Percentiles rank a stretch among this genome's conserved stretches.
These are phyloP conservation scores for Chlorodrepanis virens DNA, from an alignment of 2,113 vertebrate species.

Conservation along the genomic window DNA sequence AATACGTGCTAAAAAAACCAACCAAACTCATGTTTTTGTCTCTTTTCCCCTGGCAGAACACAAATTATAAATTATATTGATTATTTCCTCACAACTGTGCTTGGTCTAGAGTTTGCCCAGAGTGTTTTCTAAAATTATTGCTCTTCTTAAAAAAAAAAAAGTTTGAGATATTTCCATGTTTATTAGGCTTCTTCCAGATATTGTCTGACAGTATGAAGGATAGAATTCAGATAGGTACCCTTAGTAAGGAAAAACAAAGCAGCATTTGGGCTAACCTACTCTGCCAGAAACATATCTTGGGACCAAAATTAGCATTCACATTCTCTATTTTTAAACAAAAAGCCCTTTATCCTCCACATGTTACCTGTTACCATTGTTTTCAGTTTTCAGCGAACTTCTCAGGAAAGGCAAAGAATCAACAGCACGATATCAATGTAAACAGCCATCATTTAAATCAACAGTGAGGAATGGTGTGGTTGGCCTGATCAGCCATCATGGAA, in stretches of 20 bases:
- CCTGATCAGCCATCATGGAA: background rate
- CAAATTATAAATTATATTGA: background rate
- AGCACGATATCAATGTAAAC: background rate
- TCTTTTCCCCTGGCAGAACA: background rate
- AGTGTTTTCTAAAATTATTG: background rate
- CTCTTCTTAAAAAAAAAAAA: background rate
- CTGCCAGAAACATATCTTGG: background rate
- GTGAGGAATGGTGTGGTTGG: background rate
- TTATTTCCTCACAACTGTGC: background rate
- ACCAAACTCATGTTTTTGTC: background rate
- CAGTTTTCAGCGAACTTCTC: background rate
- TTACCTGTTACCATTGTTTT: background rate
- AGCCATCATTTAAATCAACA: background rate
- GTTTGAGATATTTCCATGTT: background rate
- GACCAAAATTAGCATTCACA: background rate
- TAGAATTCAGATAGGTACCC: background rate
- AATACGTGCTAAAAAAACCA: background rate
- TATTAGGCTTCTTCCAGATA: background rate
- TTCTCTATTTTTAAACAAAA: background rate
- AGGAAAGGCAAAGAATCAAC: background rate
- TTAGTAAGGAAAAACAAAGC: background rate
- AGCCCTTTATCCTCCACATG: background rate
- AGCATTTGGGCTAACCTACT: background rate
- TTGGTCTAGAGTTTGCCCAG: background rate
- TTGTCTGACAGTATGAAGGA: background rate